Conservation (phyloP, 2,797 vertebrate genomes). For the Sebastolobus alascanus region DNA sequence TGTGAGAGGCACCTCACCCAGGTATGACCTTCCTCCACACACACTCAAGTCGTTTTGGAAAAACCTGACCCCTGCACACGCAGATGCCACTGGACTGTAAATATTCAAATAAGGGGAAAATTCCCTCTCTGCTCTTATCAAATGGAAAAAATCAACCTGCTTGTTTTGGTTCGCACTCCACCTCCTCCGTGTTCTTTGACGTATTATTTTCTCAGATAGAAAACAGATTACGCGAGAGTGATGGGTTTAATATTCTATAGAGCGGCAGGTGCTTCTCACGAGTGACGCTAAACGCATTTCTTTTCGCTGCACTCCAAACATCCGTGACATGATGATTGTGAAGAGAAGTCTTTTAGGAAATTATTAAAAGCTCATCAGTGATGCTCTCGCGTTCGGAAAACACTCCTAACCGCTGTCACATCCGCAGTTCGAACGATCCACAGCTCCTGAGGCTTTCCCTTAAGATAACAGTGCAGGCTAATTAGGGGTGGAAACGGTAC, state of each 20-base stretch:
- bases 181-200: constrained; percentile 39
- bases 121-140: constrained; percentile 74
- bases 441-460: constrained; percentile 69
- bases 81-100: constrained; percentile 74
- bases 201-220: constrained; percentile 17
- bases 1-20: constrained; percentile 62
- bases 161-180: constrained; percentile 76
- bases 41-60: constrained; percentile 63
- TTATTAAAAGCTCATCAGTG: constrained; percentile 43
- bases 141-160: constrained; percentile 82
- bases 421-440: constrained; percentile 47
- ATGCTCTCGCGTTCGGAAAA: constrained; percentile 28
- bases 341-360: constrained; percentile 28
- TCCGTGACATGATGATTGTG: constrained; percentile 5
- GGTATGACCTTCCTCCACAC: constrained; percentile 69
- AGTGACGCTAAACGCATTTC: constrained; percentile 9
- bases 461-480: constrained; percentile 66
- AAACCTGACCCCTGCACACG: constrained; percentile 67
- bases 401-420: constrained; percentile 46
- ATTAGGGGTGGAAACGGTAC: constrained; percentile 72
- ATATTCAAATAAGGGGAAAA: constrained; percentile 77
- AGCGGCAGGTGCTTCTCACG: constrained; percentile 44
- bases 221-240: constrained; percentile 30
- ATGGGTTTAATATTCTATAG: constrained; percentile 36
- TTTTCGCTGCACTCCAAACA: neutral